These are phyloP conservation scores for Cynoglossus semilaevis DNA, from an alignment of 2,113 vertebrate species.

Conservation along the genomic window DNA sequence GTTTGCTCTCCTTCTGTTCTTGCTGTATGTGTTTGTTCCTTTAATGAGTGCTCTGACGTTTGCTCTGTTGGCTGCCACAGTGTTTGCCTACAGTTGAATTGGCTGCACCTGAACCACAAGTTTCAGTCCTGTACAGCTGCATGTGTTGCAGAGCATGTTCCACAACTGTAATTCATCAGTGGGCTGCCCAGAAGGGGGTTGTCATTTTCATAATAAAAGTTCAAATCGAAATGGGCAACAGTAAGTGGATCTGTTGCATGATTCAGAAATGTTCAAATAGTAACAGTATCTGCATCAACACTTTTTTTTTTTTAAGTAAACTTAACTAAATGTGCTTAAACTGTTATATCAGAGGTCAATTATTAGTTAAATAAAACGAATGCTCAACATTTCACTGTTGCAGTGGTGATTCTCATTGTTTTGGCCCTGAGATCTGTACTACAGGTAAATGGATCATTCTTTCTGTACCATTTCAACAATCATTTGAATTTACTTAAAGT, in stretches of 20 bases:
- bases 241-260: slow-evolving; percentile 4
- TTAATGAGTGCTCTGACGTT: background rate
- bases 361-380: too few species aligned
- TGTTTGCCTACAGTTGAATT: slow-evolving; percentile 2
- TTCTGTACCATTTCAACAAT: too few species aligned
- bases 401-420: too few species aligned
- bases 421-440: too few species aligned
- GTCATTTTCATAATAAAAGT: slow-evolving; percentile 41
- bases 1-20: slow-evolving; percentile 29
- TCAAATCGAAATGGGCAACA: slow-evolving; percentile 15
- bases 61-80: background rate
- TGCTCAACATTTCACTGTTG: too few species aligned
- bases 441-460: too few species aligned
- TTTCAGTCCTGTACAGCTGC: slow-evolving; percentile 3
- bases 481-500: too few species aligned
- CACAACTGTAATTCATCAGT: background rate
- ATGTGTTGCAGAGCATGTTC: slow-evolving; percentile 32
- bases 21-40: slow-evolving; percentile 3
- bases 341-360: too few species aligned
- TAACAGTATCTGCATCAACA: too few species aligned
- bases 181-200: slow-evolving; percentile 9
- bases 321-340: too few species aligned
- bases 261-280: too few species aligned
- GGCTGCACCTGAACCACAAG: background rate
- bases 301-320: too few species aligned